Conservation (phyloP, 2,797 vertebrate genomes). For the Netta rufina region DNA sequence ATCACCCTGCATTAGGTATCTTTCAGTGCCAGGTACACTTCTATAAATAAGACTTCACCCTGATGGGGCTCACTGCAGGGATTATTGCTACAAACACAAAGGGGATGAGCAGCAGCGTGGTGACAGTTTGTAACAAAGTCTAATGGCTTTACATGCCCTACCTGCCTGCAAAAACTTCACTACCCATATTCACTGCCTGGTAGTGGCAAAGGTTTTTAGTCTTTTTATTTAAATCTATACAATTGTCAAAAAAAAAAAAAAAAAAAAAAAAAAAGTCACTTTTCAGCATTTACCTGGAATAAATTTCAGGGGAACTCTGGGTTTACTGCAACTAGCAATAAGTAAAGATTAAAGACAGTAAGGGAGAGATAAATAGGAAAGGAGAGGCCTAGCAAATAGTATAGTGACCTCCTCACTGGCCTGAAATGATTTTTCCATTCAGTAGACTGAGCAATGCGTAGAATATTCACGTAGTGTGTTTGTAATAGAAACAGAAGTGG, state of each 20-base stretch:
- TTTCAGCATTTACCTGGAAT: not conserved
- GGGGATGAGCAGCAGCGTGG: not conserved
- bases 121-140: not conserved
- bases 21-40: not conserved
- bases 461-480: fast-evolving
- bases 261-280: not conserved
- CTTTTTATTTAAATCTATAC: not conserved
- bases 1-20: not conserved
- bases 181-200: fast-evolving
- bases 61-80: not conserved
- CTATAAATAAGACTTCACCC: not conserved
- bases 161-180: not conserved
- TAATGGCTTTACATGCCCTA: fast-evolving
- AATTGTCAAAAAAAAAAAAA: not conserved
- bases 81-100: not conserved
- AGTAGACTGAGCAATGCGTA: fast-evolving
- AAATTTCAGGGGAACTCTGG: not conserved
- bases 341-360: too few relatives aligned
- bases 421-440: fast-evolving
- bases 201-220: not conserved
- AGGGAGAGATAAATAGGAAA: not conserved
- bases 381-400: not conserved
- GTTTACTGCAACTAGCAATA: not conserved
- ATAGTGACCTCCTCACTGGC: not conserved
- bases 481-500: not conserved